Evolutionary conservation across 2,888 invertebrate genomes (phyloP), one percentile per base, ranked within the genome.

Genomic region (Exocentrus adspersus): DNA sequence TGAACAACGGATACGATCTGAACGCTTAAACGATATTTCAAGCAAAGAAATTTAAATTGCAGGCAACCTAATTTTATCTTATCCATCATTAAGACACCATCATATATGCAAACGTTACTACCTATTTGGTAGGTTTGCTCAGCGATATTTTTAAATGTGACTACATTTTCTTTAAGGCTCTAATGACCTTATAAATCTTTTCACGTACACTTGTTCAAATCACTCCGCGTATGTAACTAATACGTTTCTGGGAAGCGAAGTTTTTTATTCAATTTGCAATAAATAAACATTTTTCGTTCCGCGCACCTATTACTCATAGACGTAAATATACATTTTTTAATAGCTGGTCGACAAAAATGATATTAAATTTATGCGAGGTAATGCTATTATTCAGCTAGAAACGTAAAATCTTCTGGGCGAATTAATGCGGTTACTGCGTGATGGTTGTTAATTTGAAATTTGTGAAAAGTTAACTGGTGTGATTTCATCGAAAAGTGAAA

Each of bases 61-160:
- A 24, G 3, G 12, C 3, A 1, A 37, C 12, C 37, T 37, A 37
- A 37, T 37, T 37, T 37, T 48, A 12, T 24, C 48, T 9, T 37
- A 5, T 32, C 19, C 32, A 19, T 51, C 51, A 32, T 12, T n/a
- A 5, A 32, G 14, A 6, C 19, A 45, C 32, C 7, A 19, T 16
- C 24, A 32, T 19, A 48, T 12, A n/a, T n/a, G n/a, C n/a, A 32
- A 32, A 1, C 1, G 14, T 12, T 51, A 37, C 19, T 48, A 24
- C 48, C 10, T 32, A 17, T 32, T 51, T 32, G 32, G 30, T 21
- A 4, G 14, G 3, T 37, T 32, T 32, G 19, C n/a, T 51, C 51
- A 51, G 10, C 51, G 32, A 32, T 51, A 51, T 51, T 51, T 51
- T 32, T 51, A 51, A 51, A 19, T 32, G 19, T 51, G 51, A 51